Evolutionary conservation across 2,888 invertebrate genomes (phyloP), one percentile per base, ranked within the genome.

Genomic region (Apeira syringaria): DNA sequence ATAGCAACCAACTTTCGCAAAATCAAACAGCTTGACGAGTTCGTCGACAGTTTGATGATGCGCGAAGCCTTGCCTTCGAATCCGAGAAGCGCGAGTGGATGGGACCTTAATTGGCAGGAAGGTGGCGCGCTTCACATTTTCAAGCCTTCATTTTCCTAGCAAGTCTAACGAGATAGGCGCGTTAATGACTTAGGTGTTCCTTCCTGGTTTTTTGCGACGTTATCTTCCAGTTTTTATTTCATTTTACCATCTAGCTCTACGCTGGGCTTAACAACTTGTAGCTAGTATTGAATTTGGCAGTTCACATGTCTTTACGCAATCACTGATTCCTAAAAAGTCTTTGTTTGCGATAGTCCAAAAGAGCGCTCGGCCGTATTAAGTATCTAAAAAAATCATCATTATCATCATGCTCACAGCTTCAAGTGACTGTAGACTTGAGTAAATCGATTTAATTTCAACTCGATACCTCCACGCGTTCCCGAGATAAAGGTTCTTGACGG

Each of bases 131-230:
- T 20, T 30, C 38, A 47, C 45, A 48, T 53, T 35, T n/a, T 28
- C 38, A 27, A 24, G 27, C 27, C 42, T 50, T 47, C 47, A 47
- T 53, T 53, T 51, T 46, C 45, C 47, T 27, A 42, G 48, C 50
- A 28, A 35, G 42, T 33, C 42, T 27, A 47, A 46, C 47, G 34
- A 43, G 47, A 41, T 51, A 42, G 51, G 51, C 47, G 34, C 47
- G 50, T 31, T 53, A 50, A 50, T 47, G 46, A 44, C 41, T 15
- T 27, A 43, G 47, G 51, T 48, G 51, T 44, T 22, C 47, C 44
- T 53, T 47, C 47, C 50, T 37, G 11, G 9, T 37, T 47, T 49
- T 53, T 53, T 53, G 29, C 36, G 5, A 15, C 11, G 13, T 6
- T 20, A 33, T 28, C 11, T 33, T 33, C 36, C 5, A 31, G 30